Conservation (phyloP, 2,113 vertebrate species). For the Conger conger region DNA sequence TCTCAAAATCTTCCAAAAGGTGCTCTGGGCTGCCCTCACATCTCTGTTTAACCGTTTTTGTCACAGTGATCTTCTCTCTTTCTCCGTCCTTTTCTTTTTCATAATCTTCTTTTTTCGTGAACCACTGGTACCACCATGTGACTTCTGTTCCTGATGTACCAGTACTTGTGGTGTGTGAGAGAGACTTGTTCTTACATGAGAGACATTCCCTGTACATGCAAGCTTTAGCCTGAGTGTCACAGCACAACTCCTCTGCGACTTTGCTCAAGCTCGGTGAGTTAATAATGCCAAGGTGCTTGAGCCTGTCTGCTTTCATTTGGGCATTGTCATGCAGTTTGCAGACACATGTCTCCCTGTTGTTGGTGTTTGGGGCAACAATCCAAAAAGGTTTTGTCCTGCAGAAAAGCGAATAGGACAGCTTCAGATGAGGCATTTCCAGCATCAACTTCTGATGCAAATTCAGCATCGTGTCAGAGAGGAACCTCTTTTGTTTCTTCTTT, state of each 20-base stretch:
- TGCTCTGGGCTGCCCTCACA: no score
- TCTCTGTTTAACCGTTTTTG: constrained; percentile 1
- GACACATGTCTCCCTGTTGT: constrained; percentile 10
- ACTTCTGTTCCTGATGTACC: not conserved
- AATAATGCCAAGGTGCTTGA: no score
- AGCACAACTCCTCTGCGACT: no score
- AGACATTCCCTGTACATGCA: no score
- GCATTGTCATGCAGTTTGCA: no score
- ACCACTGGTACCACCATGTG: not conserved
- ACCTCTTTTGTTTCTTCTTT: constrained; percentile 3
- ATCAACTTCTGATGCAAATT: not conserved
- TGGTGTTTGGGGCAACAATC: constrained; percentile 24
- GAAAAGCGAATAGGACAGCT: constrained; percentile 5
- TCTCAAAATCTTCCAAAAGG: no score
- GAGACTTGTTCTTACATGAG: no score
- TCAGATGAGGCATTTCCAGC: not conserved
- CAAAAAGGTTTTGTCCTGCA: constrained; percentile 22
- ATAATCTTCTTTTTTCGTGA: constrained; percentile 4
- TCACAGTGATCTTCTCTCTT: constrained; percentile 18
- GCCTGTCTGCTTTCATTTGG: no score
- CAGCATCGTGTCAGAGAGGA: not conserved
- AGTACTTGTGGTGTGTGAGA: no score
- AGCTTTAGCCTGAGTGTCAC: no score
- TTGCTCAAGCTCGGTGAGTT: no score
- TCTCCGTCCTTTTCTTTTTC: constrained; percentile 5